Evolutionary conservation across 2,888 invertebrate species (phyloP).

Genomic region (Noctua fimbriata): DNA sequence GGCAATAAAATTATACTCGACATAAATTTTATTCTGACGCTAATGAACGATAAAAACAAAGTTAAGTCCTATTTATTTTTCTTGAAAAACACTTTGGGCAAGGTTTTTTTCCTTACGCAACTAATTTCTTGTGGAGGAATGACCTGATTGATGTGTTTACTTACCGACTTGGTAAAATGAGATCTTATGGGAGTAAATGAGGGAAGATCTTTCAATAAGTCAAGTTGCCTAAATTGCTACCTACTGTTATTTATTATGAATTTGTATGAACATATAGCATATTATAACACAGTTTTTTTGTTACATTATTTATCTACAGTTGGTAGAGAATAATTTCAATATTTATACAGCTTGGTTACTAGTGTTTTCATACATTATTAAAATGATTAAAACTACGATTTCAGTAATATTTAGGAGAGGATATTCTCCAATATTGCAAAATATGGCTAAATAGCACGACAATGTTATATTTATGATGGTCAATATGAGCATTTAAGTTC

Average conservation of each 20-base stretch:
- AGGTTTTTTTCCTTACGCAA: slow-evolving; percentile 21
- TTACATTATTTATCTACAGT: not conserved
- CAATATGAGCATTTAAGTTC: no score
- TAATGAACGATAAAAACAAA: slow-evolving; percentile 60
- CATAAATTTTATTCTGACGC: slow-evolving; percentile 49
- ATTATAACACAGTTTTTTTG: no score
- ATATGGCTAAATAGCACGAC: not conserved
- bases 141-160: slow-evolving; percentile 22
- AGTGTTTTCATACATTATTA: not conserved
- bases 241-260: not conserved
- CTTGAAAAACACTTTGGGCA: slow-evolving; percentile 12
- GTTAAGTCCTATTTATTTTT: slow-evolving; percentile 27
- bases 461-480: not conserved
- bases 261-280: no score
- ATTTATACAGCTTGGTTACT: not conserved
- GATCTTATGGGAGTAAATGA: not conserved
- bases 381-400: not conserved
- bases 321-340: not conserved
- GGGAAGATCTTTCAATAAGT: not conserved
- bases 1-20: slow-evolving; percentile 48
- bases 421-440: not conserved
- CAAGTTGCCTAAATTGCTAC: not conserved
- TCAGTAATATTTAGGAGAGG: no score
- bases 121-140: not conserved
- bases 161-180: not conserved